Evolutionary conservation across 2,888 invertebrate genomes (phyloP), one percentile per base, ranked within the genome.

Genomic region (Mycalesis mineus): DNA sequence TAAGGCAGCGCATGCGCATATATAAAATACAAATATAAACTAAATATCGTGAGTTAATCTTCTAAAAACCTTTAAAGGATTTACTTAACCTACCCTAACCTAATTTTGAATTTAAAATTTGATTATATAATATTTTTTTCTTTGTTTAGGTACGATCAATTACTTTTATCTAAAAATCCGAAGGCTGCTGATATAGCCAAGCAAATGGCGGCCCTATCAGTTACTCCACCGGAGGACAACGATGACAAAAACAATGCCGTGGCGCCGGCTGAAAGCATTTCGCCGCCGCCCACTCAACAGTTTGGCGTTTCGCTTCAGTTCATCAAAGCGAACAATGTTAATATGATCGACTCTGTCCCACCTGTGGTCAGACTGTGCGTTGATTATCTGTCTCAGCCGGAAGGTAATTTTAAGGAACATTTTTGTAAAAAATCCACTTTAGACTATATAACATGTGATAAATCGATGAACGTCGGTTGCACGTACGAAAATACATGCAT

Each of bases 231-330:
- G 1, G 63, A 65, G 1, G 66, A 58, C 33, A 51, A 63, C 0
- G 68, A 68, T 22, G 22, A 22, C 22, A 6, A 50, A 65, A 0
- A 65, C 11, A 22, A 28, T 11, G n/a, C n/a, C 1, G 11, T 11
- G 4, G 1, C n/a, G n/a, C n/a, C 9, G 5, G 1, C 44, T 3
- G 9, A 13, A 1, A 76, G 74, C 11, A 65, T 82, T 1, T 75
- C 76, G 0, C 82, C 90, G 37, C 84, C 81, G 45, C 91, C 92
- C 39, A 96, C 97, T 6, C 97, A 97, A 77, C 99, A 99, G 86
- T 99, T 99, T 85, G 98, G 98, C 28, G 98, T 98, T 1, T 94
- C 97, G 2, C 90, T 99, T 57, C 94, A 95, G 74, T 97, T 96
- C 80, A 98, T 99, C 62, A 96, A 96, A 76, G 94, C 95, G 62